Evolutionary conservation across 2,113 vertebrate species (phyloP).

Genomic region (Argyrosomus japonicus): DNA sequence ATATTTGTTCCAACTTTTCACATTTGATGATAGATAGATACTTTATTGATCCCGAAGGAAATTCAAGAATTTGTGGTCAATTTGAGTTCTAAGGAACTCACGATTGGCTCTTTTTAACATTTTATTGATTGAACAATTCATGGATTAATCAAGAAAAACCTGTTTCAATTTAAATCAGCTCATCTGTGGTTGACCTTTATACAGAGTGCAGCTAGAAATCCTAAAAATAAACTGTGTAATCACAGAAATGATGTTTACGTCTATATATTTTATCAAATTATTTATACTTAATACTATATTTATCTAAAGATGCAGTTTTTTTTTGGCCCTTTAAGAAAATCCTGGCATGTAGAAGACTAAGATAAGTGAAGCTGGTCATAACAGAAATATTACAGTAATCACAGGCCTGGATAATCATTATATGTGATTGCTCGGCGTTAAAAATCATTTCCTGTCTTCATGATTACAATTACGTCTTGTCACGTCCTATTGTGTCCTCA

Average conservation of each 20-base stretch:
- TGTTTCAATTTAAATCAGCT: not conserved
- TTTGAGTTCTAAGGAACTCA: too few species aligned
- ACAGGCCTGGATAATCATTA: not conserved
- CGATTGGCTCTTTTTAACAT: too few species aligned
- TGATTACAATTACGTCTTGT: not conserved
- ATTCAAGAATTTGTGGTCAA: too few species aligned
- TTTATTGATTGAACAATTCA: too few species aligned
- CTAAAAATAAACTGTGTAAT: not conserved
- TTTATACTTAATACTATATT: not conserved
- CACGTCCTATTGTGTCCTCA: not conserved
- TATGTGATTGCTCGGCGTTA: not conserved
- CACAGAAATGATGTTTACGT: too few species aligned
- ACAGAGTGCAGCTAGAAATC: not conserved
- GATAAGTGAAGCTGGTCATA: not conserved
- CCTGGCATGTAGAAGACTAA: not conserved
- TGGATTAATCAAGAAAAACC: too few species aligned
- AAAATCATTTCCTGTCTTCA: slow-evolving; percentile 5
- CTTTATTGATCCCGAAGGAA: too few species aligned
- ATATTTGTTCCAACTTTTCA: too few species aligned
- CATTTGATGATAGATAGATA: too few species aligned
- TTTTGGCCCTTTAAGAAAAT: not conserved
- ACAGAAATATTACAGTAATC: not conserved
- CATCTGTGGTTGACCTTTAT: not conserved
- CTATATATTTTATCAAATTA: not conserved
- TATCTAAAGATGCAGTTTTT: not conserved